Evolutionary conservation across 2,797 vertebrate genomes (phyloP), one percentile per base, ranked within the genome.

Genomic region (Chaetophractus vellerosus): DNA sequence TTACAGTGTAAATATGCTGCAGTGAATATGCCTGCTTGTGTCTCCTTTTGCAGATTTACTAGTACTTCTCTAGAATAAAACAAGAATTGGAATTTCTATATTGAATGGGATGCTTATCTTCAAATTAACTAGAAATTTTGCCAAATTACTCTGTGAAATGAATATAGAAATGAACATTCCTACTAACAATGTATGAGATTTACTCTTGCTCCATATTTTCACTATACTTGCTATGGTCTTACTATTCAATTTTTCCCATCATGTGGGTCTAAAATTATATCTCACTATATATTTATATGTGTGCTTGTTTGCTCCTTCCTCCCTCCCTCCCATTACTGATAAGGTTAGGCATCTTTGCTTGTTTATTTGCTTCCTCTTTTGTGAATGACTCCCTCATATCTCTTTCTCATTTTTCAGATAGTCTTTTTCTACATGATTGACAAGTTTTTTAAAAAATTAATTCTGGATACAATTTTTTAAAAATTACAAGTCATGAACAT

Each of bases 31-130:
- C 26, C 45, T 50, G 52, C 45, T 95, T 92, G 61, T 81, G n/a
- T 87, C 83, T 50, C 26, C 6, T 52, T 69, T 64, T 81, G 26
- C 19, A n/a, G 33, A 68, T 64, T 94, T 94, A 84, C 57, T 66
- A 88, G 84, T 55, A 88, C 88, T 85, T 90, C 76, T 96, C 72
- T 85, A 63, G 90, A 81, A 71, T 68, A 74, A 28, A 86, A 86
- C 4, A 74, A 45, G 55, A 59, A 31, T 59, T 78, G 14, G 38
- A 82, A 87, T 91, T 93, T 87, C 57, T 9, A 31, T 6, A 9
- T 78, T 69, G 78, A 93, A 61, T 26, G 31, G 36, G 33, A 48
- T 66, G 36, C 64, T 81, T 69, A 33, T 88, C 76, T 88, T 88
- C 57, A 85, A 72, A 90, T 83, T 36, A 61, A 72, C 55, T 71